A percentile compares a stretch with the other conserved stretches of the same genome.
These are phyloP conservation scores for Caenorhabditis tropicalis DNA, from an alignment of 1,140 invertebrate species.

Conservation along the genomic window DNA sequence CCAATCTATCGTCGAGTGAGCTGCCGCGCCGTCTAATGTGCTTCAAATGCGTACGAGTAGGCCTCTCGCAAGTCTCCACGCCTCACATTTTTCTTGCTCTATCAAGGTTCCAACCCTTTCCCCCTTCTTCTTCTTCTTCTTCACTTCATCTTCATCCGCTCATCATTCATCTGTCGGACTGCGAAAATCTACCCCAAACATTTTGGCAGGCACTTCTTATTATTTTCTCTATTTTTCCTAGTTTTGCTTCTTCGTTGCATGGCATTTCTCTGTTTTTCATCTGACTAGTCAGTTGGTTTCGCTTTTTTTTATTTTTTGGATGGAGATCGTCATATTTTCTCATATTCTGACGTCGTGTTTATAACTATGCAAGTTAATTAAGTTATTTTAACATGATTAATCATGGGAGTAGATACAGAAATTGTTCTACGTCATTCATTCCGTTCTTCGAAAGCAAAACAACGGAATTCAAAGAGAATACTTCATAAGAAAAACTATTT, in stretches of 20 bases:
- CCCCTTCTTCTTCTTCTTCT: no score
- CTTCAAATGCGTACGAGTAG: slow-evolving; percentile 39
- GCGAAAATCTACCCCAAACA: background rate
- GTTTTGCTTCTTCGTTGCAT: background rate
- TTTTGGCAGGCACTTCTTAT: slow-evolving; percentile 26
- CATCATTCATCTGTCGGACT: slow-evolving; percentile 7
- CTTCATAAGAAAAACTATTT: no score
- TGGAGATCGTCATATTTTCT: background rate
- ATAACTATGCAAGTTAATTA: no score
- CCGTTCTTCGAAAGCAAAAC: no score
- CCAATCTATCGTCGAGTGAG: slow-evolving; percentile 39
- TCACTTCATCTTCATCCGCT: slow-evolving; percentile 11
- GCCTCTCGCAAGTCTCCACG: slow-evolving; percentile 23
- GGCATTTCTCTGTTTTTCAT: background rate
- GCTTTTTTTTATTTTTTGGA: background rate
- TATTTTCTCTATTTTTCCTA: background rate
- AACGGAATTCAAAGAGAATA: no score
- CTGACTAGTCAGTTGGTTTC: no score
- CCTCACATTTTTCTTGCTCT: slow-evolving; percentile 14
- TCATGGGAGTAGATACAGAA: no score
- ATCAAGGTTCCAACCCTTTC: slow-evolving; percentile 30
- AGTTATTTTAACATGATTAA: no score
- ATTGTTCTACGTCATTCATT: no score
- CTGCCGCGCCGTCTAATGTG: slow-evolving; percentile 43
- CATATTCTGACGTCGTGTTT: no score